A percentile compares a stretch with the other conserved stretches of the same genome.
These are phyloP conservation scores for Melanophora roralis DNA, from an alignment of 2,888 invertebrate genomes.

Conservation along the genomic window DNA sequence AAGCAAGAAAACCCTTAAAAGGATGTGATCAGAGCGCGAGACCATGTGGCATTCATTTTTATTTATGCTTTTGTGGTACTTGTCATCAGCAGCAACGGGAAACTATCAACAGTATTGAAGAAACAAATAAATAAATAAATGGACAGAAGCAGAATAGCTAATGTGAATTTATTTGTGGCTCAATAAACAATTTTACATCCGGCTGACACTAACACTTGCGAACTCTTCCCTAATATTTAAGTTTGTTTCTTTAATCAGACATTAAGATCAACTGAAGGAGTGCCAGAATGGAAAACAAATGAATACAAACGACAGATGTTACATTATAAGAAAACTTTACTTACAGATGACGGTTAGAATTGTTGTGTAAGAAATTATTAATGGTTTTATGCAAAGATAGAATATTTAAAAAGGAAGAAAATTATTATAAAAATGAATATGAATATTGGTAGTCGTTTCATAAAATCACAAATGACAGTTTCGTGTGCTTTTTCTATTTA, in stretches of 20 bases:
- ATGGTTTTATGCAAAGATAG: not conserved
- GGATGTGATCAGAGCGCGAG: conserved; percentile 6
- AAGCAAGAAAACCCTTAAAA: conserved; percentile 14
- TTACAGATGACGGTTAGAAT: not conserved
- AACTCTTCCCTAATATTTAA: conserved; percentile 28
- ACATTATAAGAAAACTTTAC: not conserved
- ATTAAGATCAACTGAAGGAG: conserved; percentile 22
- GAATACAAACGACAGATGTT: conserved; percentile 18
- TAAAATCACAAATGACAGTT: not conserved
- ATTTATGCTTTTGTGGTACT: not conserved
- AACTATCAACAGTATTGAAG: not conserved
- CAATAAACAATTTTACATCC: conserved; percentile 20
- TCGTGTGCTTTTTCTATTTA: not conserved
- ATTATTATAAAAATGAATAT: too few relatives aligned
- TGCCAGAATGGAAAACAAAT: not conserved
- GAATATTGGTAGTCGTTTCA: not conserved
- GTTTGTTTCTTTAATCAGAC: conserved; percentile 34
- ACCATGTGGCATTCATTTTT: conserved; percentile 13
- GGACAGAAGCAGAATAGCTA: not conserved
- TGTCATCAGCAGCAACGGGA: conserved; percentile 15
- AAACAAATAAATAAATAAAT: conserved; percentile 15
- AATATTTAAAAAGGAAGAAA: not conserved
- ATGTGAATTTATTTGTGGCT: not conserved
- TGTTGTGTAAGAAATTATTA: not conserved
- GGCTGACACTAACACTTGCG: not conserved